Evolutionary conservation across 2,113 vertebrate genomes (phyloP), one percentile per base, ranked within the genome.

Genomic region (Grammomys surdaster): DNA sequence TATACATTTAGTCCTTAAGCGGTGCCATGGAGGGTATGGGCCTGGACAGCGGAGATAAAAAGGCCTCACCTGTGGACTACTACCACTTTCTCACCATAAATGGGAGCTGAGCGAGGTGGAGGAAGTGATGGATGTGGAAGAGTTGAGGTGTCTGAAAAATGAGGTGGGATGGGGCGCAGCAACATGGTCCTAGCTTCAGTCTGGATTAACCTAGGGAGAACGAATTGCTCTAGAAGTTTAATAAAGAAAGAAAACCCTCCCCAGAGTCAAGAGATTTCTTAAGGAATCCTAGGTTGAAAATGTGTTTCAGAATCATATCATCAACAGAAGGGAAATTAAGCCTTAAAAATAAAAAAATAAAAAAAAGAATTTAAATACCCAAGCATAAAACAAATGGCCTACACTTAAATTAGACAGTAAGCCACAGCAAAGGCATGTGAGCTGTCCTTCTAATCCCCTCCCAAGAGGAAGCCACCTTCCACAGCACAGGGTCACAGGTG

Each of bases 291-390:
- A 92, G 93, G 7, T 84, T 97, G 96, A 95, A 95, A 97, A 95
- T 95, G 81, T 26, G 89, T 94, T 96, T 97, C 73, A 95, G 89
- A 96, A 93, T 95, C 77, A 89, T 89, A 81, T 40, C 91, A 85
- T 88, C 73, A 92, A 76, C 95, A 69, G 36, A 93, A 96, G 96
- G 96, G 87, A 97, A 90, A 95, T 95, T 95, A 97, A 93, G 33
- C 87, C 91, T 96, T 96, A 82, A 96, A 93, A 95, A 36, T 36
- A 69, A 36, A 81, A 78, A 89, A 95, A 95, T 73, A 78, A 89
- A 81, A 78, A 89, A 95, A 95, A 96, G 82, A 94, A 91, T 36
- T n/a, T 91, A 92, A 95, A 91, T 69, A 60, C 69, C 51, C 51
- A 51, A 24, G 4, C 72, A 94, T 95, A 93, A 96, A 96, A 67